Conservation (phyloP, 2,113 vertebrate genomes). For the Pollimyrus isidori region DNA sequence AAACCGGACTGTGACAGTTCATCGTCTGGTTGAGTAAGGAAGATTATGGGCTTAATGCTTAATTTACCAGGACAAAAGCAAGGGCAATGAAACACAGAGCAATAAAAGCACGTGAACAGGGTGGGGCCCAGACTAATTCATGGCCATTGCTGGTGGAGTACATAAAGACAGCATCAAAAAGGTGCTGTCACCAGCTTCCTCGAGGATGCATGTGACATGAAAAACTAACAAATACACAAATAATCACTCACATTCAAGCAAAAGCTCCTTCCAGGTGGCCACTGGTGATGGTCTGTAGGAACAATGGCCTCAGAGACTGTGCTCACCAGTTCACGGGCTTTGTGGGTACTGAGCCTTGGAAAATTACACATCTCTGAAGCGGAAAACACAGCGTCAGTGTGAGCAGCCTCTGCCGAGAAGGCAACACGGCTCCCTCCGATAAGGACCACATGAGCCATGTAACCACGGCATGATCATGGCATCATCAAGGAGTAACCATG, state of each 20-base stretch:
- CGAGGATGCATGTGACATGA: background rate
- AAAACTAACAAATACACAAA: background rate
- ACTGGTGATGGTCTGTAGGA: background rate
- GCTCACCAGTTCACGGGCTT: background rate
- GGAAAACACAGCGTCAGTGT: background rate
- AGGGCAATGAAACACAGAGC: background rate
- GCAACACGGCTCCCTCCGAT: background rate
- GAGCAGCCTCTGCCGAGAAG: background rate
- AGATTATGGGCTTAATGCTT: background rate
- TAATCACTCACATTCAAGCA: background rate
- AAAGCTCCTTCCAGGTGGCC: background rate
- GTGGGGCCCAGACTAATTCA: background rate
- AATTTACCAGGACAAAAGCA: background rate
- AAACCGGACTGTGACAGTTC: background rate
- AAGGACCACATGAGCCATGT: background rate
- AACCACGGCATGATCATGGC: background rate
- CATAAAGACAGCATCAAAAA: background rate
- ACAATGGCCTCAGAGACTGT: background rate
- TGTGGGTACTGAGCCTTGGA: background rate
- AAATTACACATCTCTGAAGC: background rate
- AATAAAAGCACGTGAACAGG: background rate
- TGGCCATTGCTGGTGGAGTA: background rate
- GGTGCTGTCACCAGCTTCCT: background rate
- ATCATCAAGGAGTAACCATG: background rate
- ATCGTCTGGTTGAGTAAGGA: background rate